Evolutionary conservation across 1,140 invertebrate genomes (phyloP).

Genomic region (Laodelphax striatellus): DNA sequence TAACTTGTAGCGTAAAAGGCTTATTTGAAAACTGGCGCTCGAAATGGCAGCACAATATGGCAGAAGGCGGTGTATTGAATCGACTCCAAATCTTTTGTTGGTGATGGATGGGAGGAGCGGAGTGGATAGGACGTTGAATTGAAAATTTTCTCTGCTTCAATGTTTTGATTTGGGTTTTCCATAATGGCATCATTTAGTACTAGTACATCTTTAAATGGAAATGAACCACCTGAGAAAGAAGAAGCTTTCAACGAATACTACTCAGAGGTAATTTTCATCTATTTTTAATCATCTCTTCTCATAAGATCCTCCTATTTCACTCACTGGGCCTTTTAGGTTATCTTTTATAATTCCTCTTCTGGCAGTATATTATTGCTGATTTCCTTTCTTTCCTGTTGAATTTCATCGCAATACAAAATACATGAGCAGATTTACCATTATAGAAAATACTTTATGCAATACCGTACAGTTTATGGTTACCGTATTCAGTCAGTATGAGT

Average conservation of each 20-base stretch:
- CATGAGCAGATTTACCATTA: too few species aligned
- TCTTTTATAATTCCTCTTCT: not conserved
- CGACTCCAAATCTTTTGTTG: too few species aligned
- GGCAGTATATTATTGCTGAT: not conserved
- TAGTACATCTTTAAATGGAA: conserved; percentile 9
- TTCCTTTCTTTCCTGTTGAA: not conserved
- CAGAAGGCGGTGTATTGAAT: too few species aligned
- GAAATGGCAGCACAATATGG: too few species aligned
- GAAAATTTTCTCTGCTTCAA: too few species aligned
- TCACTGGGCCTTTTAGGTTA: not conserved
- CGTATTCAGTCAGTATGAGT: not conserved
- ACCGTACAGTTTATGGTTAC: too few species aligned
- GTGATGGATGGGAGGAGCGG: too few species aligned
- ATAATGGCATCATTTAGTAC: conserved; percentile 13
- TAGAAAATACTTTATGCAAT: too few species aligned
- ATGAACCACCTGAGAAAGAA: conserved; percentile 19
- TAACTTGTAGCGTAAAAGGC: too few species aligned
- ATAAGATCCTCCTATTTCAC: not conserved
- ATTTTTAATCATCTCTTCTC: too few species aligned
- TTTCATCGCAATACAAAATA: not conserved
- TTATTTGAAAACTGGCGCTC: too few species aligned
- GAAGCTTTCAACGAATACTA: conserved; percentile 25
- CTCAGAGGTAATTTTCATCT: conserved; percentile 20
- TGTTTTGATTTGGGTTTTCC: not conserved
- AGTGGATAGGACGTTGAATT: too few species aligned